Percentiles rank a stretch among this genome's conserved stretches.
phyloP scores from a whole-genome alignment of 2,113 vertebrate species.

The Trematomus loennbergii region DNA sequence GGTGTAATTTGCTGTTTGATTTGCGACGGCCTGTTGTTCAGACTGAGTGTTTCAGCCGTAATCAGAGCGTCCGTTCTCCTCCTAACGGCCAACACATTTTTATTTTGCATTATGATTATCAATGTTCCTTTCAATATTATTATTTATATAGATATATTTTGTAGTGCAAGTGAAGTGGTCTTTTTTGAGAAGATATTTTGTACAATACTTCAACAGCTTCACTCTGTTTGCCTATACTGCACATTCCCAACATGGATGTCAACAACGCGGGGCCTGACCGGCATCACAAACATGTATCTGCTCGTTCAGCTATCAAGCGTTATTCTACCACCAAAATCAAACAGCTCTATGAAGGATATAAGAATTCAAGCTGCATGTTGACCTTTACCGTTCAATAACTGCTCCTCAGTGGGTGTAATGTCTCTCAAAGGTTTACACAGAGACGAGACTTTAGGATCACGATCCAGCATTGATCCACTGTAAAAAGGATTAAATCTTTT shows the following conservation, averaged over 20 bases:
- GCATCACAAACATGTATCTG: background rate
- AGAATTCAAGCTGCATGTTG: background rate
- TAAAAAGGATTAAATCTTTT: background rate
- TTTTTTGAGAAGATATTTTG: conserved; percentile 77
- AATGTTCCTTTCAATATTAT: conserved; percentile 44
- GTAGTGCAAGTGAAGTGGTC: conserved; percentile 73
- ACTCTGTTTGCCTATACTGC: conserved; percentile 68
- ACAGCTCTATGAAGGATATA: background rate
- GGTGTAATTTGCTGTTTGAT: conserved; percentile 79
- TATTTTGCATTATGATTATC: conserved; percentile 61
- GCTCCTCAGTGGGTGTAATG: background rate
- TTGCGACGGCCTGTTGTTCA: conserved; percentile 58
- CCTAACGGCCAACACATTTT: conserved; percentile 65
- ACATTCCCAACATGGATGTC: conserved; percentile 81
- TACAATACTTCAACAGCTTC: conserved; percentile 70
- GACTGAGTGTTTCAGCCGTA: conserved; percentile 74
- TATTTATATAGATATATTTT: conserved; percentile 79
- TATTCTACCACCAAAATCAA: background rate
- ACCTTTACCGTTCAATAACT: background rate
- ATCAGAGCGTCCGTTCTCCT: conserved; percentile 63
- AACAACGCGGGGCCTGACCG: conserved; percentile 36
- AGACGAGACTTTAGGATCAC: background rate
- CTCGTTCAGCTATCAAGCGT: background rate
- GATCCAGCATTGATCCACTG: background rate
- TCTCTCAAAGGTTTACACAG: conserved; percentile 24